Base-by-base conservation (phyloP, 2,113 vertebrate genomes). In the Tinamus guttatus region DNA sequence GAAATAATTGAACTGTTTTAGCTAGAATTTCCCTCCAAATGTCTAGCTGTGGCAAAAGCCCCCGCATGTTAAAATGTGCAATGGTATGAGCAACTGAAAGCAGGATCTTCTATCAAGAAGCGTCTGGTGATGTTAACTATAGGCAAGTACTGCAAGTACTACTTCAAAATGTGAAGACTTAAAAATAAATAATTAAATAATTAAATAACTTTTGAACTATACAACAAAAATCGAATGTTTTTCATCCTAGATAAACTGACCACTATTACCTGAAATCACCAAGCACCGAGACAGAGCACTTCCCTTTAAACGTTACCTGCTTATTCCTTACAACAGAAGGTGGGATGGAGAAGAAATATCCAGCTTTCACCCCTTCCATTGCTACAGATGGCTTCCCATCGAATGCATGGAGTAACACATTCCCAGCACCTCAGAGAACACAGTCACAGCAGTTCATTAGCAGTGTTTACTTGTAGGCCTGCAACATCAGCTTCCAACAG, bases 271-370 rank as follows among this genome's bases (percentile, higher is more conserved):
- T 45, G 60, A 56, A 54, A 63, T 10, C 34, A 38, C 24, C 17
- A 62, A 70, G 52, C 40, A 68, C 3, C 0, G 1, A 77, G 28
- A 32, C 58, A n/a, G 11, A 47, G 28, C 12, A 83, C 58, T 56
- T 1, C 22, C 25, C 38, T 79, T 64, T 32, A 67, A 90, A 51
- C 0, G 0, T 94, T 98, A 99, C 99, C 99, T 99, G 99, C 69
- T 98, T 98, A 93, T 99, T 99, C 96, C 99, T 98, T 87, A 99
- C 59, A 86, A 99, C 97, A 30, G 99, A 99, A 14, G 99, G 99
- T 67, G 99, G 99, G 78, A 99, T 98, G 28, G 99, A 99, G 90
- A 99, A 99, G 94, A 91, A 99, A 94, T 98, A 99, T 10, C 99
- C 99, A 58, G 99, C 99, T 90, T 97, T 98, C 21, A 99, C 98